phyloP scores from a whole-genome alignment of 1,140 invertebrate genomes.

The Plutomurus gul region DNA sequence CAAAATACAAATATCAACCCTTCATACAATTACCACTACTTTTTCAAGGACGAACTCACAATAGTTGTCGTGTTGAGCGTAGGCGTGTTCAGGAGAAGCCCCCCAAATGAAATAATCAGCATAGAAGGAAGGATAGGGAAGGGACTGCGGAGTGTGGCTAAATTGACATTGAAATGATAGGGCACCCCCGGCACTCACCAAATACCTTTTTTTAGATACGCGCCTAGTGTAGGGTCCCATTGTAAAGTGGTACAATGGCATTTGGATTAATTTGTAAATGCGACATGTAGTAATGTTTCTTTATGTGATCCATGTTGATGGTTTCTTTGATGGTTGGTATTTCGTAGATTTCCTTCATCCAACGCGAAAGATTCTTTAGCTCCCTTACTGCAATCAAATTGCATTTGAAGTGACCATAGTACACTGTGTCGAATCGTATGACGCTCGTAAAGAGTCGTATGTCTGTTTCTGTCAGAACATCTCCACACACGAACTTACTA shows the following conservation, averaged over 20 bases:
- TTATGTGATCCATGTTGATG: conserved; percentile 51
- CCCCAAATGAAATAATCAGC: no score
- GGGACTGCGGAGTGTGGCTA: no score
- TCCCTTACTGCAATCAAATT: conserved; percentile 46
- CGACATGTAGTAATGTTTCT: conserved; percentile 51
- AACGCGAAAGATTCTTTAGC: conserved; percentile 30
- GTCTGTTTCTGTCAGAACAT: conserved; percentile 44
- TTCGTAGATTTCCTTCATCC: conserved; percentile 45
- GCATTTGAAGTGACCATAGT: conserved; percentile 49
- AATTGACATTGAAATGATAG: no score
- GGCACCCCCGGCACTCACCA: no score
- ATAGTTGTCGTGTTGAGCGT: no score
- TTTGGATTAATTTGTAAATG: conserved; percentile 46
- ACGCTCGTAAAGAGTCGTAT: conserved; percentile 41
- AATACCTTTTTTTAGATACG: no score
- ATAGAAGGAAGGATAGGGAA: no score
- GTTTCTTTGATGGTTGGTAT: conserved; percentile 37
- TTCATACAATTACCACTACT: no score
- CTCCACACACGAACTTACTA: conserved; percentile 41
- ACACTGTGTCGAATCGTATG: conserved; percentile 48
- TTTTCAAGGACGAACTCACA: no score
- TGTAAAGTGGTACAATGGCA: conserved; percentile 45
- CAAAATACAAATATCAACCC: no score
- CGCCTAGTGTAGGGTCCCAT: conserved; percentile 17
- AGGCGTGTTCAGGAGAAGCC: no score